These are phyloP conservation scores for Tarsius wallacei DNA, from an alignment of 2,797 vertebrate genomes.

Conservation along the genomic window DNA sequence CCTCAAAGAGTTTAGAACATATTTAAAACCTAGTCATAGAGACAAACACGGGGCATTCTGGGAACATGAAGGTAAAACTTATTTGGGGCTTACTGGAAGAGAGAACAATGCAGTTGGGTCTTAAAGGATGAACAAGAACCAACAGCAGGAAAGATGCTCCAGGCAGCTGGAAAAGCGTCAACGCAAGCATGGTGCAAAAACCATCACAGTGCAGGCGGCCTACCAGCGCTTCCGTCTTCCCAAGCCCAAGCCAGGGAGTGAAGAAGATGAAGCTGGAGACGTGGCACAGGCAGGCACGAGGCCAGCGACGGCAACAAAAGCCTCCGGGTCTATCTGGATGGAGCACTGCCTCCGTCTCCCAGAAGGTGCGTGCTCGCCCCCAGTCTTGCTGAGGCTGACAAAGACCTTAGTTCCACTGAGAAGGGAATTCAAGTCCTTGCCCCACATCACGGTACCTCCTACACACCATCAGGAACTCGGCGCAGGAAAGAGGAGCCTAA, in stretches of 20 bases:
- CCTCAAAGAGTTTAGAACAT: conserved; percentile 2
- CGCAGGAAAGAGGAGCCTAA: conserved; percentile 13
- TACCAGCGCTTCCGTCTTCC: background rate
- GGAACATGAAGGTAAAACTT: background rate
- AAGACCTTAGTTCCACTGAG: background rate
- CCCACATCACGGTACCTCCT: background rate
- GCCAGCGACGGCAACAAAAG: background rate
- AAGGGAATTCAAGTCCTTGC: conserved; percentile 7
- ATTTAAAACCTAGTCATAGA: background rate
- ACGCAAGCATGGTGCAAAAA: background rate
- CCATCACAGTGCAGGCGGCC: background rate
- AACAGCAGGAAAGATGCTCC: background rate
- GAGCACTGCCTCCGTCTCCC: background rate
- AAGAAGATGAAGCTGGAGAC: background rate
- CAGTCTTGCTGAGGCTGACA: too few species aligned
- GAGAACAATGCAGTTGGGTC: background rate
- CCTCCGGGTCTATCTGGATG: background rate
- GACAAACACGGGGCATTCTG: background rate
- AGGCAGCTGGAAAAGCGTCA: background rate
- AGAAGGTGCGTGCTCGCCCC: background rate
- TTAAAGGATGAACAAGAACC: background rate
- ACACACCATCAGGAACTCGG: background rate
- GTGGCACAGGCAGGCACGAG: background rate
- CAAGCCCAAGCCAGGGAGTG: background rate
- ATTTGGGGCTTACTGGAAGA: background rate